Evolutionary conservation across 2,797 vertebrate species (phyloP), one percentile per base, ranked within the genome.

Genomic region (Tarsius wallacei): DNA sequence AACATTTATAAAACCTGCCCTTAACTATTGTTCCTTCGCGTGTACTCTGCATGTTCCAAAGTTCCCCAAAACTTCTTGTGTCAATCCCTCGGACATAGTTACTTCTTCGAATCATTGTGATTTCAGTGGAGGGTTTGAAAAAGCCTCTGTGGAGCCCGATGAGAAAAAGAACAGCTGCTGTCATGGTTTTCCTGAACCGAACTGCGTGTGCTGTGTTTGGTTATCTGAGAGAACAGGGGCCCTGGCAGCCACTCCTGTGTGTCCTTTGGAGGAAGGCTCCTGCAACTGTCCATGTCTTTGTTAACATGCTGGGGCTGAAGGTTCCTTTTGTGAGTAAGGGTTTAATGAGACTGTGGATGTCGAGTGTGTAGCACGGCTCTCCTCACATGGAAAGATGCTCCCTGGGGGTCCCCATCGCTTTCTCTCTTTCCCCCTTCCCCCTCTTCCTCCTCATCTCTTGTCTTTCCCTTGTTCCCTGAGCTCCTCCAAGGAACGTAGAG

Each of bases 401-500:
- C 63, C 15, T 11, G 31, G 49, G 76, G 33, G 28, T 51, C 71
- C 51, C 42, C 51, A 21, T 36, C 11, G 4, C 42, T n/a, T 21
- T 28, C n/a, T n/a, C 17, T 84, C 8, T 42, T 17, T n/a, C n/a
- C 4, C 21, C 28, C 76, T 53, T 24, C 17, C 12, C 26, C 22
- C 24, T 82, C 31, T 26, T 22, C 24, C 0, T 19, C 24, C n/a
- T 15, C 17, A 80, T 6, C 31, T 14, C n/a, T 42, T 14, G 31
- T 22, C 74, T 64, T 53, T 59, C 11, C n/a, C 31, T 21, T 82
- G 51, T 51, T 13, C 24, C 0, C 22, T 0, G 22, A 85, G 85
- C 64, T 12, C 49, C 49, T 74, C n/a, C 4, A 47, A 61, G 0
- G 4, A 0, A 0, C 2, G 4, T 64, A 4, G 71, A 57, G 74